These are phyloP conservation scores for Isaurus tuberculatus DNA, from an alignment of 92 coral and sea anemone genomes.

Conservation along the genomic window DNA sequence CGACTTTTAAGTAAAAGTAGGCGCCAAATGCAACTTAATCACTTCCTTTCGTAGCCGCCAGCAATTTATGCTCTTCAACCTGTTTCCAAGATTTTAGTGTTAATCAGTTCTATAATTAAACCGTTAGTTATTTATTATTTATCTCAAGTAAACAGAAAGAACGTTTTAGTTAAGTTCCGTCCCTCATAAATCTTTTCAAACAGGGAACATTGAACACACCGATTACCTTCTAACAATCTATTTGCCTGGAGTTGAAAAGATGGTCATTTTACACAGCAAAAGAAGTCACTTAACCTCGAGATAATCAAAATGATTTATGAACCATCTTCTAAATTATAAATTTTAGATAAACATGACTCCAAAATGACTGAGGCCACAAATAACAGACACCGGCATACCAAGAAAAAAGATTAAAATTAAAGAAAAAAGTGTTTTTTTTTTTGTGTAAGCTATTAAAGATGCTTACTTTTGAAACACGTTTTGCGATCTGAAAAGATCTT, in stretches of 20 bases:
- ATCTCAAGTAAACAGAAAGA: background rate
- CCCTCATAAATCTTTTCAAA: background rate
- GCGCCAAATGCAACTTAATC: background rate
- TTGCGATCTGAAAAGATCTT: background rate
- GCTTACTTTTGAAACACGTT: background rate
- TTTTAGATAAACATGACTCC: constrained; percentile 26
- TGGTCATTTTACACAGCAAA: background rate
- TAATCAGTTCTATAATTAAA: constrained; percentile 37
- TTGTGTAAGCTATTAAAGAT: background rate
- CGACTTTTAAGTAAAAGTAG: background rate
- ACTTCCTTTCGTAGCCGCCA: constrained; percentile 9
- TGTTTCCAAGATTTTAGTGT: constrained; percentile 10
- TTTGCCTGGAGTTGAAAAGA: background rate
- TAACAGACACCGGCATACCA: constrained; percentile 25
- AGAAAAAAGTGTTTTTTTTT: background rate
- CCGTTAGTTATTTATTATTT: constrained; percentile 38
- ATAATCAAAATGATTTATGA: constrained; percentile 34
- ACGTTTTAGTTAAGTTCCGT: background rate
- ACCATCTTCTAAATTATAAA: constrained; percentile 30
- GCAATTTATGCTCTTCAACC: background rate
- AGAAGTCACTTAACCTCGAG: background rate
- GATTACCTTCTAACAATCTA: background rate
- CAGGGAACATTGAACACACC: background rate
- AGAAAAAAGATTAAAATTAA: background rate
- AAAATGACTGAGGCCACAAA: constrained; percentile 2